Evolutionary conservation across 2,113 vertebrate genomes (phyloP).

Genomic region (Aegithalos caudatus): DNA sequence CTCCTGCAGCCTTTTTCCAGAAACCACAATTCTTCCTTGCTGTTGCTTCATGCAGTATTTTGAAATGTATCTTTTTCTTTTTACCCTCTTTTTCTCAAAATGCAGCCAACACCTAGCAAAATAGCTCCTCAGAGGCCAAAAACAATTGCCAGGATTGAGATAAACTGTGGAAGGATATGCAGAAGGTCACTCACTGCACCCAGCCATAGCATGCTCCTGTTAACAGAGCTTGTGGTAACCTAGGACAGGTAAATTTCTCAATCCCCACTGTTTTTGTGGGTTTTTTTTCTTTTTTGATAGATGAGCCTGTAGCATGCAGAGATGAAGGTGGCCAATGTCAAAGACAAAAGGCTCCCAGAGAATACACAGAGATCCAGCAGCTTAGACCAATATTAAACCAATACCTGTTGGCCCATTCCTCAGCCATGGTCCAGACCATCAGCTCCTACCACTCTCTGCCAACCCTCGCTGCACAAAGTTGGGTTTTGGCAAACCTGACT

Average conservation of each 20-base stretch:
- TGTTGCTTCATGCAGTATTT: not conserved
- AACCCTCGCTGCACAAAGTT: not conserved
- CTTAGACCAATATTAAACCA: not conserved
- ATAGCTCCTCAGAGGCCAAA: not conserved
- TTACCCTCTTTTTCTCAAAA: not conserved
- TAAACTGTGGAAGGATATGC: not conserved
- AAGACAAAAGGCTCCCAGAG: not conserved
- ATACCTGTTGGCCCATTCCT: rapidly evolving
- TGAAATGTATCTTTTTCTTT: not conserved
- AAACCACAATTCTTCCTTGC: not conserved
- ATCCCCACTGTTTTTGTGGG: no score
- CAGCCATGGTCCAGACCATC: not conserved
- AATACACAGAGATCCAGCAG: not conserved
- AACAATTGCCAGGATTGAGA: not conserved
- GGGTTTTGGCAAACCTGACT: not conserved
- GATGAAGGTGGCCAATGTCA: not conserved
- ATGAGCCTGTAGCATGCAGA: not conserved
- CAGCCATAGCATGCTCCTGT: not conserved
- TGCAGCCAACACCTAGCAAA: not conserved
- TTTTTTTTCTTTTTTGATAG: not conserved
- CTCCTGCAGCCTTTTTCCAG: not conserved
- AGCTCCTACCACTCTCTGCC: not conserved
- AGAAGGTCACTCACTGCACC: not conserved
- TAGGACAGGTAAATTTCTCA: not conserved
- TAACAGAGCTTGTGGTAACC: not conserved